Percentiles rank a stretch among this genome's conserved stretches.
Conservation (phyloP, 2,797 vertebrate species). For the Steatocranus sp. region DNA sequence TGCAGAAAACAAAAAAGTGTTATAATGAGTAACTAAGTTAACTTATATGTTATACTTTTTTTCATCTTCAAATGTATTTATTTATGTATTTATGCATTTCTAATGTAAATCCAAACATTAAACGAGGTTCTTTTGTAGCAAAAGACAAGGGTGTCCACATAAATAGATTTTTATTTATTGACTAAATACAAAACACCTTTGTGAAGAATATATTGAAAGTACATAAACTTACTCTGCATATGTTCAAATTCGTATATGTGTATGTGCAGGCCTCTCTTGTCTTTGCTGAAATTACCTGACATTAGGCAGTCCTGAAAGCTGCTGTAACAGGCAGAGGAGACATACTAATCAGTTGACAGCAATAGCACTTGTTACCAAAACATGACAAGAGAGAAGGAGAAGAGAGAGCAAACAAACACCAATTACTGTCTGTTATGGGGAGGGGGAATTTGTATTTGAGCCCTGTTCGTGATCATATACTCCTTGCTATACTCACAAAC, state of each 20-base stretch:
- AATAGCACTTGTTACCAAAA: slow-evolving; percentile 59
- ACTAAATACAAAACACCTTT: background rate
- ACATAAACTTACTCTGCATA: background rate
- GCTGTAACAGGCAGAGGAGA: slow-evolving; percentile 43
- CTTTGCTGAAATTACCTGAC: slow-evolving; percentile 53
- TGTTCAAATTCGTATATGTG: background rate
- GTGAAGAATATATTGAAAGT: background rate
- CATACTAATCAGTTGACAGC: slow-evolving; percentile 61
- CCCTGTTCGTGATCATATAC: slow-evolving; percentile 25
- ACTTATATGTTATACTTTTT: background rate
- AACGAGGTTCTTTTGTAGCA: background rate
- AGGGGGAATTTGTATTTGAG: slow-evolving; percentile 31
- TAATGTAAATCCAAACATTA: background rate
- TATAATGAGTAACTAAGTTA: background rate
- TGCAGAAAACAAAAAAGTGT: background rate
- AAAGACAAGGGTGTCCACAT: background rate
- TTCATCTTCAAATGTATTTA: background rate
- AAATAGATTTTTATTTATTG: background rate
- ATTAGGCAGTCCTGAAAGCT: slow-evolving; percentile 48
- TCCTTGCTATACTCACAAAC: slow-evolving; percentile 16
- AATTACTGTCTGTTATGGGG: slow-evolving; percentile 63
- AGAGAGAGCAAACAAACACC: slow-evolving; percentile 67
- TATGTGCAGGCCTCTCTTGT: slow-evolving; percentile 1
- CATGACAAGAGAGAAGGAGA: slow-evolving; percentile 48
- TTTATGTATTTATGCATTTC: background rate